These are phyloP conservation scores for Penaeus vannamei DNA, from an alignment of 1,140 invertebrate genomes.

Conservation along the genomic window DNA sequence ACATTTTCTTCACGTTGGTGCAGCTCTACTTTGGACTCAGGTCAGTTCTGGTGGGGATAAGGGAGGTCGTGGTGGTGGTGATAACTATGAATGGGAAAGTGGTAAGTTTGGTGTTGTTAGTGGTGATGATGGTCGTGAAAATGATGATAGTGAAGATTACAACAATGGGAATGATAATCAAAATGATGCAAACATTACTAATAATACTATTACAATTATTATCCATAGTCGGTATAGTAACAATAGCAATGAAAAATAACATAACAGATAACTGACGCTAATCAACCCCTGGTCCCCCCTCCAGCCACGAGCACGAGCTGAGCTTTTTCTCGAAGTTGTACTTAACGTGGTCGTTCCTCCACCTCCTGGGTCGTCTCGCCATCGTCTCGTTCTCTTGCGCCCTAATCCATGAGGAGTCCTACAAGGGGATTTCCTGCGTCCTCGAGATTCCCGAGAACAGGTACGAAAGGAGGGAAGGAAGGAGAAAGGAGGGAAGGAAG, in stretches of 20 bases:
- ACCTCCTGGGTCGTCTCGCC: slow-evolving; percentile 21
- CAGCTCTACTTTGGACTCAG: slow-evolving; percentile 54
- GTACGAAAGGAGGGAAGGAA: not conserved
- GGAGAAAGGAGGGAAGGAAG: no score
- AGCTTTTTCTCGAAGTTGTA: slow-evolving; percentile 4
- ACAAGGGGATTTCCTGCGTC: not conserved
- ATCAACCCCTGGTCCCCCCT: not conserved
- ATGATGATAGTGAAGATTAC: no score
- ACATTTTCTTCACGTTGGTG: slow-evolving; percentile 57
- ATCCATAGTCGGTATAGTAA: no score
- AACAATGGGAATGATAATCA: no score
- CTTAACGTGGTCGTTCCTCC: slow-evolving; percentile 43
- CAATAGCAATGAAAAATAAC: no score
- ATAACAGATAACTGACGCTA: not conserved
- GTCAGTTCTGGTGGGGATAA: not conserved
- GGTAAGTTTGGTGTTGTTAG: no score
- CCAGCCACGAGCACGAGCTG: not conserved
- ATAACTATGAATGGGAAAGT: no score
- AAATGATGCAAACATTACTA: no score
- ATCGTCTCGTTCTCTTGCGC: slow-evolving; percentile 30
- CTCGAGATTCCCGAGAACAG: not conserved
- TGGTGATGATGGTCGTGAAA: no score
- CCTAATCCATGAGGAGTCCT: not conserved
- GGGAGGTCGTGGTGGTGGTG: no score
- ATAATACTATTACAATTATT: no score